These are phyloP conservation scores for Ceratina japonica DNA, from an alignment of 1,140 invertebrate genomes.

Conservation along the genomic window DNA sequence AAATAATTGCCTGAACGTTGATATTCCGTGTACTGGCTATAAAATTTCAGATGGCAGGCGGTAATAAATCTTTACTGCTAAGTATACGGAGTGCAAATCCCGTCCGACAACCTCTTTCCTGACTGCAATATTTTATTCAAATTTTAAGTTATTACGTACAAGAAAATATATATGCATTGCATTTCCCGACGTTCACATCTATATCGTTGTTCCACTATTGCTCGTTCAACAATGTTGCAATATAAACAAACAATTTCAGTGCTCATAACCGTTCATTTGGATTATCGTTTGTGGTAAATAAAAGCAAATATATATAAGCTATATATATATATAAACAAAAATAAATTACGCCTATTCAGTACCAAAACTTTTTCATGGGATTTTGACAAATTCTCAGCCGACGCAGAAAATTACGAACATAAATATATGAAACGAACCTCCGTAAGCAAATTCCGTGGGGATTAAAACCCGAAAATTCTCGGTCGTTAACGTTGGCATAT, in stretches of 20 bases:
- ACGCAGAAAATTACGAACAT: neutral
- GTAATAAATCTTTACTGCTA: constrained; percentile 41
- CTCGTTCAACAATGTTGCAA: neutral
- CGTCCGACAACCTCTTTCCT: constrained; percentile 37
- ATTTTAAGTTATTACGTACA: constrained; percentile 31
- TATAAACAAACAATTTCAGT: neutral
- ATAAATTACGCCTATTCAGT: no score
- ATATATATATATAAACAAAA: no score
- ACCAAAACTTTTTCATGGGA: neutral
- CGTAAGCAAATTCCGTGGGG: neutral
- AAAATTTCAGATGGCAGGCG: constrained; percentile 37
- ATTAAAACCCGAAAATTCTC: neutral
- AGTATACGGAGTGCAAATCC: constrained; percentile 35
- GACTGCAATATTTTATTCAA: constrained; percentile 49
- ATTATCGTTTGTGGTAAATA: no score
- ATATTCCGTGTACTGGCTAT: constrained; percentile 36
- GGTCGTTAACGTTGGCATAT: neutral
- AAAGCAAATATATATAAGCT: no score
- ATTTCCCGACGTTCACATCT: constrained; percentile 17
- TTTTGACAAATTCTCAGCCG: neutral
- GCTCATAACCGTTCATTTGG: no score
- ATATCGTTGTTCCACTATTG: neutral
- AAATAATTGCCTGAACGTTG: constrained; percentile 41
- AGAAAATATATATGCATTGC: constrained; percentile 12
- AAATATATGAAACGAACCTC: neutral